phyloP scores from a whole-genome alignment of 1,140 invertebrate species.

The Hyles euphorbiae region DNA sequence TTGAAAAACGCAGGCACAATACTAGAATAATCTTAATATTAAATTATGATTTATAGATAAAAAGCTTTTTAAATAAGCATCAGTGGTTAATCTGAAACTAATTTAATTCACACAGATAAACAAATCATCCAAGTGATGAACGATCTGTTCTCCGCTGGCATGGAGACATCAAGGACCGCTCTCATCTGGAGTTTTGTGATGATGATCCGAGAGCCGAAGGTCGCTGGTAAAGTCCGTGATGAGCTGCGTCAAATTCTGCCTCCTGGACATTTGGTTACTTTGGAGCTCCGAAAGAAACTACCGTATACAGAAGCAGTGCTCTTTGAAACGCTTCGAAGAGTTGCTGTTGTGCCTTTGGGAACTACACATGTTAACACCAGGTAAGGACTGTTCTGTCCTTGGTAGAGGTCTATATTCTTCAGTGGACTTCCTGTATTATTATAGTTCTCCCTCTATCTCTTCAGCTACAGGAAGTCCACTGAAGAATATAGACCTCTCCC shows the following conservation, averaged over 20 bases:
- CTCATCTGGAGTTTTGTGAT: constrained; percentile 88
- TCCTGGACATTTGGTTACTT: constrained; percentile 79
- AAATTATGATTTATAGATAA: no score
- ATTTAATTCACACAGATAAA: constrained; percentile 75
- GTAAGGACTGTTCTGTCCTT: constrained; percentile 73
- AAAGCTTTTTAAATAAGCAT: no score
- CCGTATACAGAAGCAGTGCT: constrained; percentile 90
- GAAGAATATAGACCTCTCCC: no score
- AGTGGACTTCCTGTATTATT: no score
- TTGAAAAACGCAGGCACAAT: no score
- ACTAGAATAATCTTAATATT: no score
- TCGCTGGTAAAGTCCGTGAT: constrained; percentile 85
- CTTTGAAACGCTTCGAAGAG: constrained; percentile 84
- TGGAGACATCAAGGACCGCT: constrained; percentile 92
- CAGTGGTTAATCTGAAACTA: not conserved
- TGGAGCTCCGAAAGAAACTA: constrained; percentile 84
- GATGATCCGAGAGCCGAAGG: constrained; percentile 86
- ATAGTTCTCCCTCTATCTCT: no score
- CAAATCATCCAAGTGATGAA: constrained; percentile 92
- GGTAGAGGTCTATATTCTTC: no score
- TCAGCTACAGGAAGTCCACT: no score
- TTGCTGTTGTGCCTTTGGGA: constrained; percentile 86
- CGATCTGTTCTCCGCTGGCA: constrained; percentile 91
- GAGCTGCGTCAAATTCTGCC: constrained; percentile 89
- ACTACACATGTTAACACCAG: constrained; percentile 86